Percentiles rank a stretch among this genome's conserved stretches.
phyloP scores from a whole-genome alignment of 2,113 vertebrate genomes.

The Galbula dea region DNA sequence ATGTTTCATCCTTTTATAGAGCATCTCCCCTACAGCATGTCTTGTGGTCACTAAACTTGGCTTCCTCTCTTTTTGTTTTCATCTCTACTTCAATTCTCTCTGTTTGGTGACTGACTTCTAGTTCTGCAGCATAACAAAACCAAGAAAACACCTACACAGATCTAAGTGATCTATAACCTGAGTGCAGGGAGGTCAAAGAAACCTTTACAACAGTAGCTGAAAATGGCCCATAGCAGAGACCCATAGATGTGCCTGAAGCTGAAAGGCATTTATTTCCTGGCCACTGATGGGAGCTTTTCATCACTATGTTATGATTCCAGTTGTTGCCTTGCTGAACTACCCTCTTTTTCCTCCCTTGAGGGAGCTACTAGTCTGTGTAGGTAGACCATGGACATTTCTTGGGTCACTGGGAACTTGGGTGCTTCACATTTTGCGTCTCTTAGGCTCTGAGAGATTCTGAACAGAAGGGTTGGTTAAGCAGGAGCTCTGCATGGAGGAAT shows the following conservation, averaged over 20 bases:
- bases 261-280: not conserved
- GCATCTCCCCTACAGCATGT: not conserved
- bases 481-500: not conserved
- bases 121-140: not conserved
- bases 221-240: not conserved
- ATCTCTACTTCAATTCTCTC: not conserved
- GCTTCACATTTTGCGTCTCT: not conserved
- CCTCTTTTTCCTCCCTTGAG: not conserved
- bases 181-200: not conserved
- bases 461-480: not conserved
- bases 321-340: not conserved
- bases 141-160: not conserved
- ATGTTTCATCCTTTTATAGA: slow-evolving; percentile 14
- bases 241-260: not conserved
- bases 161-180: not conserved
- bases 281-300: not conserved
- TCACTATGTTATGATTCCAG: not conserved
- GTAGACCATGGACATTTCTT: not conserved
- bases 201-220: not conserved
- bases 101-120: not conserved
- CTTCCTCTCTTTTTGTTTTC: not conserved
- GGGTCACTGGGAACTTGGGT: not conserved
- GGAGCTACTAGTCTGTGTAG: not conserved
- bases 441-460: not conserved
- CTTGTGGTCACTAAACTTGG: not conserved